Evolutionary conservation across 2,113 vertebrate species (phyloP), one percentile per base, ranked within the genome.

Genomic region (Dasyornis broadbenti): DNA sequence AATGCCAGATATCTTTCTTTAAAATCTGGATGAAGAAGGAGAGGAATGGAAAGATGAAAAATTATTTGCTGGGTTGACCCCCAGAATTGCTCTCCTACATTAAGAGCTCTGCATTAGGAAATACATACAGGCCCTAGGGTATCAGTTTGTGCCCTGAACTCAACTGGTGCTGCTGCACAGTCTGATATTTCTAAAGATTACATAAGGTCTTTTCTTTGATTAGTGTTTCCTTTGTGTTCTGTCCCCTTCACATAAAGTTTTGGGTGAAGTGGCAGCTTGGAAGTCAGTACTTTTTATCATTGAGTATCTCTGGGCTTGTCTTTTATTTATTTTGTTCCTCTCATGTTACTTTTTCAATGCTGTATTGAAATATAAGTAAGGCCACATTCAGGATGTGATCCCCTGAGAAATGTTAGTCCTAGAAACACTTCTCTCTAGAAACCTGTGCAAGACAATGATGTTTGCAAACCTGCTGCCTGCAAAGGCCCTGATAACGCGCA

Each of bases 271-370:
- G 24, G 22, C 30, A 30, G 10, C 44, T 80, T 72, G 45, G 27
- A 50, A 85, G 11, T 45, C 60, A 66, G 22, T 45, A 14, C 24
- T 72, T 86, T 60, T 57, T 5, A 1, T 44, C 44, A 18, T 12
- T 49, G 19, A 57, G 20, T 69, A 57, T 70, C 61, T n/a, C 15
- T 3, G 2, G 31, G 7, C 22, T 82, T 76, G 22, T 82, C 1
- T 37, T 82, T 53, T 54, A 14, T 44, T 66, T 76, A 8, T 9
- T 42, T 84, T 40, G 5, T 75, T 44, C 12, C 60, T 85, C 16
- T 78, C 1, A 0, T 53, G 49, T 2, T 49, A 2, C 21, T 24
- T 80, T 89, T 59, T 47, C 4, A 10, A 3, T 12, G 20, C 8
- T 84, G 7, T 23, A 35, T 5, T 49, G 68, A 57, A 77, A 57